Evolutionary conservation across 2,113 vertebrate species (phyloP), one percentile per base, ranked within the genome.

Genomic region (Lagopus leucura): DNA sequence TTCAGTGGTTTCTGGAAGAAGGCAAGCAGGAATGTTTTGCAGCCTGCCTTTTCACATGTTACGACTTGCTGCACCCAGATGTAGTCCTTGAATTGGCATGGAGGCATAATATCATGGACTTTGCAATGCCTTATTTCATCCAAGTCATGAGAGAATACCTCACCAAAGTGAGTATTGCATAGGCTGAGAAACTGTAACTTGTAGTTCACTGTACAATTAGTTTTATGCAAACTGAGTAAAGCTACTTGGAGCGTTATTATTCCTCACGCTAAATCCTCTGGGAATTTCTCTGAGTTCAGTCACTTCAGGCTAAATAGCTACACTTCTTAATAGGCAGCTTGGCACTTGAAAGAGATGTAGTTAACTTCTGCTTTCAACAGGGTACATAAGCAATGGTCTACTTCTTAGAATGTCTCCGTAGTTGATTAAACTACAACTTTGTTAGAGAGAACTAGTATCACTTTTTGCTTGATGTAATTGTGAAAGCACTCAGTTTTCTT

Each of bases 81-180:
- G 97, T 98, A 92, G 98, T 99, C 85, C 98, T 99, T 48, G 98
- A 99, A 96, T 94, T 99, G 94, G 98, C 99, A 71, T 99, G 99
- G 99, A 98, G 98, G 75, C 98, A 99, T 96, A 97, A 98, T 90
- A 98, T 98, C 86, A 93, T 98, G 96, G 98, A 99, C 96, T 99
- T 99, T 79, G 98, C 98, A 92, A 98, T 99, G 99, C 98, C 99
- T 60, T 99, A 98, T 96, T 99, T 99, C 97, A 98, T 99, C 97
- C 98, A 99, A 96, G 98, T 99, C 95, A 99, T 98, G 98, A 98
- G 98, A 93, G 98, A 99, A 84, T 98, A 98, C 95, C 98, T 99
- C 92, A 97, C 97, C 89, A 99, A 99, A 98, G 98, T 98, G 86
- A 96, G 98, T 96, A 48, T 70, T 74, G 36, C 30, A 20, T 70